phyloP scores from a whole-genome alignment of 2,888 invertebrate genomes.

The Fragum sueziense region DNA sequence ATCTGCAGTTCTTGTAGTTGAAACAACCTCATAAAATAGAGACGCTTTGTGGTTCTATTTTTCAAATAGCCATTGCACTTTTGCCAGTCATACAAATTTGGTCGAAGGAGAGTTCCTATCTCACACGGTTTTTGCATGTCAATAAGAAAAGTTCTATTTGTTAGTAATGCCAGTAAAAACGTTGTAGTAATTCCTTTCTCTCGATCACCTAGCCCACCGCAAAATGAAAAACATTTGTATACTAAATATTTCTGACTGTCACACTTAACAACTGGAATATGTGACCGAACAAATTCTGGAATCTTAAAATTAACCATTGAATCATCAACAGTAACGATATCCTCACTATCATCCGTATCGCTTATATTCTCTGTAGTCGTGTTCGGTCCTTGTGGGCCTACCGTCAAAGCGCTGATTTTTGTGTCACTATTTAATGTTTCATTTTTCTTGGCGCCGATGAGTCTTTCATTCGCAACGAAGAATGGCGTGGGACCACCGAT shows the following conservation, averaged over 20 bases:
- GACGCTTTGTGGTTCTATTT: neutral
- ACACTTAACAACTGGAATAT: neutral
- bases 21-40: neutral
- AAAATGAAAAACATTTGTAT: conserved; percentile 27
- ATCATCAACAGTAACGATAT: too few species aligned
- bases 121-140: conserved; percentile 37
- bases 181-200: conserved; percentile 39
- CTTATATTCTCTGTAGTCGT: too few species aligned
- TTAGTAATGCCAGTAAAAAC: conserved; percentile 33
- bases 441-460: too few species aligned
- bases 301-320: neutral
- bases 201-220: conserved; percentile 48
- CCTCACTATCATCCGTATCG: too few species aligned
- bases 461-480: too few species aligned
- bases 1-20: neutral
- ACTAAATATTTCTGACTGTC: conserved; percentile 7
- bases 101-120: conserved; percentile 13
- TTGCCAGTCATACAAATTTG: conserved; percentile 37
- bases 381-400: too few species aligned
- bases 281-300: neutral
- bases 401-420: too few species aligned
- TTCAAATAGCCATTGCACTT: conserved; percentile 6
- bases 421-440: too few species aligned
- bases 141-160: conserved; percentile 38
- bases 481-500: too few species aligned